Conservation (phyloP, 2,888 invertebrate genomes). For the Phragmatobia fuliginosa region DNA sequence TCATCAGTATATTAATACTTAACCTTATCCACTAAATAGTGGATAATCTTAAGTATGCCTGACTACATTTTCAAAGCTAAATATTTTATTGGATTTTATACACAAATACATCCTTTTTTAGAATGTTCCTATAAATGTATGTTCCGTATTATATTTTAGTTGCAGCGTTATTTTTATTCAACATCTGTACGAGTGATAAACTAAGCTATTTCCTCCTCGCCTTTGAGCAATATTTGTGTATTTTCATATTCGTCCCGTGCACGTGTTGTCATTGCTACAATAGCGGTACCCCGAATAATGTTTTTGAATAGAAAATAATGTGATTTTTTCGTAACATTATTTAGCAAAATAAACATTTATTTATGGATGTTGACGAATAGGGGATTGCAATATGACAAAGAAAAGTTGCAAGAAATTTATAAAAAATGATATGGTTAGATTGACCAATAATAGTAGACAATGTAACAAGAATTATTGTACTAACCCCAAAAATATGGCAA, state of each 20-base stretch:
- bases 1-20: no score
- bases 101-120: neutral
- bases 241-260: neutral
- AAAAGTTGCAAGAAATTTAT: neutral
- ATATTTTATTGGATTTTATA: neutral
- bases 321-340: neutral
- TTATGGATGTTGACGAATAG: neutral
- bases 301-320: neutral
- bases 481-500: neutral
- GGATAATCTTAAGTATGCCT: no score
- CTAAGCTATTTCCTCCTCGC: neutral
- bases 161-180: neutral
- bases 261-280: neutral
- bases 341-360: neutral
- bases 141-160: neutral
- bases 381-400: neutral
- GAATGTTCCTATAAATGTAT: neutral
- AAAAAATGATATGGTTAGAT: neutral
- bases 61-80: neutral
- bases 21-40: no score
- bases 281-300: neutral
- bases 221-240: neutral
- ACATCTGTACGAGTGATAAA: neutral
- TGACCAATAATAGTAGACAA: neutral
- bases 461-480: neutral